Conservation (phyloP, 1,140 invertebrate genomes). For the Hyles vespertilio region DNA sequence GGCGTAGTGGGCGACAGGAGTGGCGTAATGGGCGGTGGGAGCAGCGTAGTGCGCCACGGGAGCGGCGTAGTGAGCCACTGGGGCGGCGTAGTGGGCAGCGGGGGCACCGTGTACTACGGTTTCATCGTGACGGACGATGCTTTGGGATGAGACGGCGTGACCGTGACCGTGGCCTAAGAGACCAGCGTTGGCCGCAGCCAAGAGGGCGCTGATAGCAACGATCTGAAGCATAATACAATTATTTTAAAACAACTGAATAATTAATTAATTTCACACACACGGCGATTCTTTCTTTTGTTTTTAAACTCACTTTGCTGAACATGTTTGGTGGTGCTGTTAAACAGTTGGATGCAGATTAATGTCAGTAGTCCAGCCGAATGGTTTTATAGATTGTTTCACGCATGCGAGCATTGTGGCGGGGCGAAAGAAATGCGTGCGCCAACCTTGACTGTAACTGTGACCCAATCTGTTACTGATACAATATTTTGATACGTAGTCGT, state of each 20-base stretch:
- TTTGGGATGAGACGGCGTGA: slow-evolving; percentile 46
- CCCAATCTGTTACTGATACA: too few relatives aligned
- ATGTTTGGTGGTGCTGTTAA: slow-evolving; percentile 25
- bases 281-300: slow-evolving; percentile 1
- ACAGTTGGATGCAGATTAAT: slow-evolving; percentile 37
- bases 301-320: slow-evolving; percentile 37
- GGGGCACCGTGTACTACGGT: slow-evolving; percentile 18
- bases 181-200: slow-evolving; percentile 27
- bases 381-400: slow-evolving; percentile 2
- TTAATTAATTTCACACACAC: neutral
- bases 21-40: slow-evolving; percentile 24
- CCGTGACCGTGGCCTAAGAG: slow-evolving; percentile 27
- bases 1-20: slow-evolving; percentile 7
- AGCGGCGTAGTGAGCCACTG: slow-evolving; percentile 12
- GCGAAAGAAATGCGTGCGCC: slow-evolving; percentile 14
- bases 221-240: slow-evolving; percentile 24
- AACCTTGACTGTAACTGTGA: slow-evolving; percentile 16
- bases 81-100: slow-evolving; percentile 21
- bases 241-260: neutral
- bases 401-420: slow-evolving; percentile 8
- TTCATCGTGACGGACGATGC: slow-evolving; percentile 44
- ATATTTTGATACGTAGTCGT: too few relatives aligned
- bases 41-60: slow-evolving; percentile 33
- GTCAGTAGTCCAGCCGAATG: slow-evolving; percentile 17
- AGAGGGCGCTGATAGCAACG: slow-evolving; percentile 28